Conservation (phyloP, 2,888 invertebrate species). For the Apamea monoglypha region DNA sequence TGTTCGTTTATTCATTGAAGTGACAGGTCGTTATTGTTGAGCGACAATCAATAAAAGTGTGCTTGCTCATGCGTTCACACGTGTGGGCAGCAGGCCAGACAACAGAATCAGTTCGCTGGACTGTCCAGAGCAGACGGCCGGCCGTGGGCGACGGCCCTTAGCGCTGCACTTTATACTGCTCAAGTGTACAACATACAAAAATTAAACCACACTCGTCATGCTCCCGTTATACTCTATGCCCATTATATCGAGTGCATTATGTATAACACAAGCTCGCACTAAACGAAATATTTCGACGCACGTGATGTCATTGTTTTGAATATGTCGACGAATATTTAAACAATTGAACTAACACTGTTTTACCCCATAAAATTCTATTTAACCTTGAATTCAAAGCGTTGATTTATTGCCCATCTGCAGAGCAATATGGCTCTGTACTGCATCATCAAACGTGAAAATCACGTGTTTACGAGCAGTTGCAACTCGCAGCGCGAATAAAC, state of each 20-base stretch:
- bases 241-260: slow-evolving; percentile 25
- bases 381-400: slow-evolving; percentile 55
- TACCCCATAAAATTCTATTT: slow-evolving; percentile 48
- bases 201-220: slow-evolving; percentile 4
- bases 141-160: slow-evolving; percentile 46
- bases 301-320: slow-evolving; percentile 67
- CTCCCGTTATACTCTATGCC: neutral
- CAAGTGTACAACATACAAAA: slow-evolving; percentile 28
- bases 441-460: slow-evolving; percentile 18
- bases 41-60: slow-evolving; percentile 40
- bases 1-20: slow-evolving; percentile 8
- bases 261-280: slow-evolving; percentile 22
- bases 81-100: slow-evolving; percentile 54
- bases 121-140: slow-evolving; percentile 23
- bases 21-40: slow-evolving; percentile 21
- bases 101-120: slow-evolving; percentile 28
- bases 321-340: slow-evolving; percentile 56
- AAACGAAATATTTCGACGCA: slow-evolving; percentile 38
- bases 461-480: slow-evolving; percentile 9
- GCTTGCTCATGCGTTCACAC: slow-evolving; percentile 36
- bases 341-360: slow-evolving; percentile 53
- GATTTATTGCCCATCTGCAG: slow-evolving; percentile 43
- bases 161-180: slow-evolving; percentile 32
- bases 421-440: slow-evolving; percentile 26
- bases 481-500: slow-evolving; percentile 3